Evolutionary conservation across 2,888 invertebrate genomes (phyloP).

Genomic region (Pammene fasciana): DNA sequence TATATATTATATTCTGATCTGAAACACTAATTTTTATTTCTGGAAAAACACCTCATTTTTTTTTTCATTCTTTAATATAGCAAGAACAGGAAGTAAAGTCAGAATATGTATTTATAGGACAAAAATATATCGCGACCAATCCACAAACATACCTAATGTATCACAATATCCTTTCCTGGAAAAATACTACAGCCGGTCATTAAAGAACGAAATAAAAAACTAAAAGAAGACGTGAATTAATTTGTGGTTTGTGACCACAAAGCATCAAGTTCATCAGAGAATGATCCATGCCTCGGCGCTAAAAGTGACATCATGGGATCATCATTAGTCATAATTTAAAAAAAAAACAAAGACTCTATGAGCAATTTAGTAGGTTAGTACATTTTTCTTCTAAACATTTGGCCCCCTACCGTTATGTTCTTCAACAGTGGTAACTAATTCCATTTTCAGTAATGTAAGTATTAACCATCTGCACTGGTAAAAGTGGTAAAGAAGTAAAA

Average conservation of each 20-base stretch:
- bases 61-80: not conserved
- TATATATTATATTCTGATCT: too few species aligned
- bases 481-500: not conserved
- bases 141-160: not conserved
- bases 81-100: not conserved
- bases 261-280: conserved; percentile 16
- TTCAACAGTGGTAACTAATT: not conserved
- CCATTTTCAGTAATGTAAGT: not conserved
- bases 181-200: conserved; percentile 1
- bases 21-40: too few species aligned
- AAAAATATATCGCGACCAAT: not conserved
- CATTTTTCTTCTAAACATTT: not conserved
- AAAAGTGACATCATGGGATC: conserved; percentile 31
- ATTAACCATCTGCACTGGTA: not conserved
- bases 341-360: conserved; percentile 8
- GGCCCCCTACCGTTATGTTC: not conserved
- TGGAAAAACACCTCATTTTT: too few species aligned
- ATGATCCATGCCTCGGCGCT: conserved; percentile 28
- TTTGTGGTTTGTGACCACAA: conserved; percentile 31
- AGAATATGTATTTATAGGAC: too few species aligned
- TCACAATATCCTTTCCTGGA: conserved; percentile 12
- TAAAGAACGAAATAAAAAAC: conserved; percentile 13
- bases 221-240: conserved; percentile 32
- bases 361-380: not conserved
- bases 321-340: conserved; percentile 22